A percentile compares a stretch with the other conserved stretches of the same genome.
Evolutionary conservation across 2,888 invertebrate genomes (phyloP).

Genomic region (Hemithea aestivaria): DNA sequence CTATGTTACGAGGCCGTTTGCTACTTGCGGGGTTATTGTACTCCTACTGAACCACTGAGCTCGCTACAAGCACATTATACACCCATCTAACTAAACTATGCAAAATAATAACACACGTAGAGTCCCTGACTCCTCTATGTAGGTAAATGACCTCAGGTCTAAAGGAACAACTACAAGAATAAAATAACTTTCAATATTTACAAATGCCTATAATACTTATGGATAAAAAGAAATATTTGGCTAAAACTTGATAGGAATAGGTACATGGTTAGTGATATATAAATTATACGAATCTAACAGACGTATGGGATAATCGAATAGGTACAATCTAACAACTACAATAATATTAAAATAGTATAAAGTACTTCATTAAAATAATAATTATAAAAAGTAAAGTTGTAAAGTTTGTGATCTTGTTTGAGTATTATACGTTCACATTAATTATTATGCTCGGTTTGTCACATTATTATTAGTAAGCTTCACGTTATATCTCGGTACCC

Average conservation of each 20-base stretch:
- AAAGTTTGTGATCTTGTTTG: slow-evolving; percentile 65
- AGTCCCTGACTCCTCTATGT: too few relatives aligned
- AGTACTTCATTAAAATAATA: slow-evolving; percentile 34
- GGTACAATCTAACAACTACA: slow-evolving; percentile 22
- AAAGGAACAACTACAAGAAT: slow-evolving; percentile 72
- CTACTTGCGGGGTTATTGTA: slow-evolving; percentile 28
- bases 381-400: slow-evolving; percentile 48
- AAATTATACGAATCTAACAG: slow-evolving; percentile 49
- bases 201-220: slow-evolving; percentile 59
- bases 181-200: slow-evolving; percentile 65
- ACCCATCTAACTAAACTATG: too few relatives aligned
- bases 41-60: neutral
- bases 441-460: slow-evolving; percentile 55
- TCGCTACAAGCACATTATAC: too few relatives aligned
- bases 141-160: slow-evolving; percentile 67
- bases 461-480: slow-evolving; percentile 37
- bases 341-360: slow-evolving; percentile 31
- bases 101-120: too few relatives aligned
- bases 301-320: slow-evolving; percentile 43
- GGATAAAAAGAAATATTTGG: slow-evolving; percentile 74
- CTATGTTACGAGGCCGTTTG: slow-evolving; percentile 31
- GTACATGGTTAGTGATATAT: slow-evolving; percentile 54
- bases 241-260: slow-evolving; percentile 74
- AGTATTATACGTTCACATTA: slow-evolving; percentile 58
- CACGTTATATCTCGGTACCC: slow-evolving; percentile 64